Evolutionary conservation across 2,113 vertebrate genomes (phyloP), one percentile per base, ranked within the genome.

Genomic region (Cygnus atratus): DNA sequence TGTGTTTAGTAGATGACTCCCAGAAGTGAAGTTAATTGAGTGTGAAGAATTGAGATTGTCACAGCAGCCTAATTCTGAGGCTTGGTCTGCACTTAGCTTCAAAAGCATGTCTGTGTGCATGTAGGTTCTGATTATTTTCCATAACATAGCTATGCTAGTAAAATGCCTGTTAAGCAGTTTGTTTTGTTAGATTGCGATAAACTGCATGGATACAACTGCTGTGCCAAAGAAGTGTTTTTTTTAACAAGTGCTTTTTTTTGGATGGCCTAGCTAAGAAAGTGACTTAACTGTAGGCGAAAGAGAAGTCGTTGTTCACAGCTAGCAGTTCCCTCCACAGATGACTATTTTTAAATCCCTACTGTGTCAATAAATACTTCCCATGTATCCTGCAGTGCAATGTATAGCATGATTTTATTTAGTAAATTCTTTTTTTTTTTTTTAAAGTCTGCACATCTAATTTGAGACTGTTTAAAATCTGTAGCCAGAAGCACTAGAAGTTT

Each of bases 391-490:
- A 41, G 44, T 61, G 29, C 17, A 35, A 6, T 3, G 0, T 1
- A 3, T 1, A 41, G 37, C 33, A 5, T 37, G 41, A 13, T 41
- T 67, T 71, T 28, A 9, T 58, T 63, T 21, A 1, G 1, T 44
- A 44, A 67, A n/a, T 65, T 85, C 39, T 28, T 3, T 14, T 31
- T 14, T 14, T 31, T 14, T 31, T 11, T 18, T 76, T 2, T 35
- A 1, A 22, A n/a, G 48, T 5, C 7, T 52, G 18, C 17, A 2
- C 4, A 0, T 29, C 7, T 39, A 0, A 65, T 52, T 28, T 39
- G 75, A 29, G 54, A 3, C 48, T 4, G 1, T 11, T 65, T 33
- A 6, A 13, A 22, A 7, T 29, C 28, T 41, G 4, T 6, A 2
- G 22, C 59, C 70, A 33, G 46, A 15, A 31, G 39, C 20, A 48